Conservation (phyloP, 1,140 invertebrate genomes). For the Drosophila rhopaloa region DNA sequence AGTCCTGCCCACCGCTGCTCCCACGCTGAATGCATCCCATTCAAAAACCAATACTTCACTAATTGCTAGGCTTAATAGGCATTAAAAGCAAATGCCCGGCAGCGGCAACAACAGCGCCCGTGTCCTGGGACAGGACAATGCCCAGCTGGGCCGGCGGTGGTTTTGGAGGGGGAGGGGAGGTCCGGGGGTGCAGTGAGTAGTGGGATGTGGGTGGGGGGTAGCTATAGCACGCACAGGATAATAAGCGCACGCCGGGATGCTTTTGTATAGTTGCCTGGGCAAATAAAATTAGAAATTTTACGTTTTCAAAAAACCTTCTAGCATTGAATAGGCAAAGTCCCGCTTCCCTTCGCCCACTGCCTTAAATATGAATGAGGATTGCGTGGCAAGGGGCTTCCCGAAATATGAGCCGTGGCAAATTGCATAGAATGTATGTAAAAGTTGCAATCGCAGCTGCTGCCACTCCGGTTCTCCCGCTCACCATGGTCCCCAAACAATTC, state of each 20-base stretch:
- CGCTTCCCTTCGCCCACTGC: conserved; percentile 9
- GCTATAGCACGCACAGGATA: conserved; percentile 69
- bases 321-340: conserved; percentile 52
- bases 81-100: conserved; percentile 79
- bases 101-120: conserved; percentile 39
- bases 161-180: conserved; percentile 9
- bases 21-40: conserved; percentile 50
- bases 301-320: conserved; percentile 67
- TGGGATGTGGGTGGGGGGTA: conserved; percentile 4
- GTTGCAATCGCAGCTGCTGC: conserved; percentile 74
- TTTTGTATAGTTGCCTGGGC: conserved; percentile 70
- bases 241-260: conserved; percentile 79
- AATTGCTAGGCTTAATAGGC: conserved; percentile 80
- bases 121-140: conserved; percentile 68
- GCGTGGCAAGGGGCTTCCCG: conserved; percentile 13
- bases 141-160: conserved; percentile 54
- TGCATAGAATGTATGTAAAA: conserved; percentile 79
- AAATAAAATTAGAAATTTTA: conserved; percentile 82
- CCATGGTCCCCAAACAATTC: conserved; percentile 63
- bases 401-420: conserved; percentile 71
- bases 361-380: conserved; percentile 68
- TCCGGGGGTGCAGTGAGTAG: conserved; percentile 3
- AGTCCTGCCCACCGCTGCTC: conserved; percentile 11
- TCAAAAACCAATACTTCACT: conserved; percentile 79
- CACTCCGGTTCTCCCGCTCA: conserved; percentile 12